Percentiles rank a stretch among this genome's conserved stretches.
Conservation (phyloP, 2,113 vertebrate genomes). For the Barbus barbus region DNA sequence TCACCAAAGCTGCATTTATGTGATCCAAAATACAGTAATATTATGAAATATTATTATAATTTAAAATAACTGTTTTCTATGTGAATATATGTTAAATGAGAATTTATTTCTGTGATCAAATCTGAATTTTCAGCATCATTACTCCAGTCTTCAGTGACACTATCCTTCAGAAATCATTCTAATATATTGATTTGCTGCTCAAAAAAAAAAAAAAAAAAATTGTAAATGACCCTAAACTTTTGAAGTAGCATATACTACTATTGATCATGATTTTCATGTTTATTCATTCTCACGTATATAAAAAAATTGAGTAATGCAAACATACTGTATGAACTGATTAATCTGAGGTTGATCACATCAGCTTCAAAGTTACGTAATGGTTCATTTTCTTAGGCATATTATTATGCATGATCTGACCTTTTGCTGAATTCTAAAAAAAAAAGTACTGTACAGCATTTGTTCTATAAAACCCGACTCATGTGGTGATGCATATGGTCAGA, state of each 20-base stretch:
- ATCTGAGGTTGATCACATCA: background rate
- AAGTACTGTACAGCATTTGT: too few species aligned
- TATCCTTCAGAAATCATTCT: background rate
- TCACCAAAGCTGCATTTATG: background rate
- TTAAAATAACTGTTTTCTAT: background rate
- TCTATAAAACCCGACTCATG: too few species aligned
- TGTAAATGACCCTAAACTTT: too few species aligned
- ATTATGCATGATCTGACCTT: background rate
- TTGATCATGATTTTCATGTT: background rate
- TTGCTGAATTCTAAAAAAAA: background rate
- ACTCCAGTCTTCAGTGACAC: background rate
- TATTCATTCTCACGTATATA: too few species aligned
- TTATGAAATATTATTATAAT: background rate
- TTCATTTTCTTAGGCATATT: background rate
- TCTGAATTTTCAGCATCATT: background rate
- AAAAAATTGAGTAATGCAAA: too few species aligned
- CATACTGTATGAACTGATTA: background rate
- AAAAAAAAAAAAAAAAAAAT: too few species aligned
- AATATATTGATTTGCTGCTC: background rate
- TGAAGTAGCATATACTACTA: background rate
- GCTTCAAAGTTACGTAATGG: background rate
- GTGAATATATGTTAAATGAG: background rate
- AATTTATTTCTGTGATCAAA: background rate
- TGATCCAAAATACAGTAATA: background rate
- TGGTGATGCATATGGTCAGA: background rate